A percentile compares a stretch with the other conserved stretches of the same genome.
phyloP scores from a whole-genome alignment of 2,113 vertebrate species.

The Charina bottae region DNA sequence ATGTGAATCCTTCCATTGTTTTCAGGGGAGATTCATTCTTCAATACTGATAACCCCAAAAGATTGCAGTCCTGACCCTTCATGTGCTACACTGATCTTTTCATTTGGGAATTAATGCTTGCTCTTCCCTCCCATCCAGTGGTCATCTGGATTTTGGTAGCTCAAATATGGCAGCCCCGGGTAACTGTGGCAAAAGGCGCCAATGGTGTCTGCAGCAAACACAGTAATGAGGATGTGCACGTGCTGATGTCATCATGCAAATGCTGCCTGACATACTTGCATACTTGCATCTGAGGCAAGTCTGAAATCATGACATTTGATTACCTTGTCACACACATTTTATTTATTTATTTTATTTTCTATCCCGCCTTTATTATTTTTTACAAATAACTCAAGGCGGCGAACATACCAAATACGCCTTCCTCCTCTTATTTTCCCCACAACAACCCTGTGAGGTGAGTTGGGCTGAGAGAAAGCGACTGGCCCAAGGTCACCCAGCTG shows the following conservation, averaged over 20 bases:
- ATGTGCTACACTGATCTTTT: neutral
- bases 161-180: neutral
- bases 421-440: no score
- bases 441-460: no score
- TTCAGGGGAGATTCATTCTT: neutral
- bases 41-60: neutral
- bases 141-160: neutral
- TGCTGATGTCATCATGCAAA: neutral
- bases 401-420: no score
- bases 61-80: neutral
- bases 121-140: neutral
- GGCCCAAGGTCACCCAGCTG: no score
- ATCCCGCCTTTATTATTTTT: no score
- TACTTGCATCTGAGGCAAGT: neutral
- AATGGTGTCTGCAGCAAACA: neutral
- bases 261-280: neutral
- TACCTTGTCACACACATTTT: neutral
- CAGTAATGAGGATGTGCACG: neutral
- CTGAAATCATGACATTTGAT: neutral
- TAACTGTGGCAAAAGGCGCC: neutral
- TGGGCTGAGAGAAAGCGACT: no score
- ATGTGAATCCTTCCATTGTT: neutral
- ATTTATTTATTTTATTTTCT: no score
- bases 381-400: no score
- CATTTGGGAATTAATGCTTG: neutral